Evolutionary conservation across 2,888 invertebrate species (phyloP).

Genomic region (Himalopsyche kuldschensis): DNA sequence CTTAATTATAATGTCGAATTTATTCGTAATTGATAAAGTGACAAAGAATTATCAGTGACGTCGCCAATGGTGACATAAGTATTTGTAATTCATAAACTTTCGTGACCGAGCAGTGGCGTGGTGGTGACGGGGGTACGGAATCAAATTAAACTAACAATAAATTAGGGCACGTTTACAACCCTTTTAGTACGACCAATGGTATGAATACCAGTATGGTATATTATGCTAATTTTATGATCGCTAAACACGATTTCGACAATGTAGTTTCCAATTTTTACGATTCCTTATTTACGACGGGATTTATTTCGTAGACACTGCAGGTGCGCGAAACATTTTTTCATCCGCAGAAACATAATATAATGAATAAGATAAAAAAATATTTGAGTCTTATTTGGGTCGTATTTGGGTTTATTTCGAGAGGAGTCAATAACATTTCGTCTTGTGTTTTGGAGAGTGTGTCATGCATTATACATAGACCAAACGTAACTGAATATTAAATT

Average conservation of each 20-base stretch:
- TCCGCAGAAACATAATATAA: too few relatives aligned
- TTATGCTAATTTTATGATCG: constrained; percentile 5
- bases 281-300: not conserved
- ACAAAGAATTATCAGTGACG: too few relatives aligned
- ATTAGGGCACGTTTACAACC: not conserved
- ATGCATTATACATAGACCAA: too few relatives aligned
- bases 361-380: too few relatives aligned
- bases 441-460: too few relatives aligned
- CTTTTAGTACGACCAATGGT: not conserved
- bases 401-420: too few relatives aligned
- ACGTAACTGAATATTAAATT: too few relatives aligned
- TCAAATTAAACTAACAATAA: not conserved
- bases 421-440: too few relatives aligned
- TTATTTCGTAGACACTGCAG: not conserved
- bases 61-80: not conserved
- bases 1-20: too few relatives aligned
- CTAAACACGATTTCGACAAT: not conserved
- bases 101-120: not conserved
- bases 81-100: not conserved
- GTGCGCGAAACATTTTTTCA: not conserved
- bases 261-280: constrained; percentile 3
- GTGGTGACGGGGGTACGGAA: not conserved
- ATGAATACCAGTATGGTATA: not conserved
- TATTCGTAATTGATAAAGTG: too few relatives aligned
- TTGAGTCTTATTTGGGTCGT: too few relatives aligned